Base-by-base conservation (phyloP, 1,140 invertebrate species). In the Geopemphigus sp. region DNA sequence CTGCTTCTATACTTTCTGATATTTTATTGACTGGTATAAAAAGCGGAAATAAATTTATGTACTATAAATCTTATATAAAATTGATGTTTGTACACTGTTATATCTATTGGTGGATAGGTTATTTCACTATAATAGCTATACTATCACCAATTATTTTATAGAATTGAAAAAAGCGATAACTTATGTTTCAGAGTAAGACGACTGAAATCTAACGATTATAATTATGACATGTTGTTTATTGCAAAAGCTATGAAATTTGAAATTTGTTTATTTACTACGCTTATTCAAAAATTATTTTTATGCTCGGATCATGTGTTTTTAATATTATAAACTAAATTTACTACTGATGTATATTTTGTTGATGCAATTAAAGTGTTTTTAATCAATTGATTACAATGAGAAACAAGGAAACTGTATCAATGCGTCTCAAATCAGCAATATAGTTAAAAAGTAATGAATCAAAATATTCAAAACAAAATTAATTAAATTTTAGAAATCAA, bases 21-120 rank as follows among this genome's bases (percentile, higher is more conserved):
- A 50, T 57, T n/a, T 61, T 81, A 57, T 24, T 53, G 10, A 26
- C 26, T 14, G 45, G 50, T 29, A 29, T 81, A 15, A 76, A 61
- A 50, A 59, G 76, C 24, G 61, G 47, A 47, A 45, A 61, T 78
- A 81, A 82, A 81, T 54, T 82, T 39, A 22, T 82, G 22, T 45
- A 32, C 32, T 81, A 82, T n/a, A n/a, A 82, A 47, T 26, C 45
- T 1, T 81, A 53, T 70, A 73, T 80, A 70, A 39, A 59, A 76
- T 80, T 81, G 12, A 26, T 83, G 29, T 82, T 83, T 70, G 78
- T 82, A 59, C 83, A 83, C 61, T 83, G 81, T 56, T 82, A 82
- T 68, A 81, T 81, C n/a, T 82, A 83, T n/a, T n/a, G 56, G 22
- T 59, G 56, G 56, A 59, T n/a, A n/a, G n/a, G 24, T 59, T 59